Evolutionary conservation across 2,888 invertebrate species (phyloP).

Genomic region (Helobdella robusta): DNA sequence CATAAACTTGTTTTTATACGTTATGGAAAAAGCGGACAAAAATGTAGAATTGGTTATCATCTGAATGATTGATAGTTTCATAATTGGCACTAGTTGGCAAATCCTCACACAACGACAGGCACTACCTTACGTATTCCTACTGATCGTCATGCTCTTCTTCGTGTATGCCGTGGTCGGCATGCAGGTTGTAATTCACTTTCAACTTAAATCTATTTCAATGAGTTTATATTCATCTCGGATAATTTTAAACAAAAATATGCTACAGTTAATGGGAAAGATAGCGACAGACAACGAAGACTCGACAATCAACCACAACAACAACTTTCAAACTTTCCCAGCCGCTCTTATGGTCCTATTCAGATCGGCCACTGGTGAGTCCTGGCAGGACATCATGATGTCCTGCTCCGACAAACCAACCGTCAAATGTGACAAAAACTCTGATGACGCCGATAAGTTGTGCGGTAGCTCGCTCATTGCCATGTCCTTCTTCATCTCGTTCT

Average conservation of each 20-base stretch:
- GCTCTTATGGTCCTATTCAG: constrained; percentile 87
- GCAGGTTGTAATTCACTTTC: constrained; percentile 63
- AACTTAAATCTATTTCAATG: not conserved
- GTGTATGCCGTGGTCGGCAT: constrained; percentile 99
- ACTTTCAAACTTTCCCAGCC: constrained; percentile 96
- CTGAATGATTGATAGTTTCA: too few species aligned
- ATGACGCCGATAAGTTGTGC: constrained; percentile 54
- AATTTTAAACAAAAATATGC: not conserved
- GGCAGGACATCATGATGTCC: constrained; percentile 98
- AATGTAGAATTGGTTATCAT: too few species aligned
- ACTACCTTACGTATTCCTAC: constrained; percentile 89
- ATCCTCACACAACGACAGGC: too few species aligned
- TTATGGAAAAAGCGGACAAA: too few species aligned
- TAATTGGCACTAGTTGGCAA: too few species aligned
- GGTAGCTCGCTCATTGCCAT: constrained; percentile 90
- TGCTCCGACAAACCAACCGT: constrained; percentile 57
- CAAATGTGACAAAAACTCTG: constrained; percentile 49
- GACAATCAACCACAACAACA: constrained; percentile 85
- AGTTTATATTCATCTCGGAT: not conserved
- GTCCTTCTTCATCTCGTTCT: constrained; percentile 99
- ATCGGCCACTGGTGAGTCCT: constrained; percentile 73
- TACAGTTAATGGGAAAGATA: constrained; percentile 90
- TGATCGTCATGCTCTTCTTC: constrained; percentile 97
- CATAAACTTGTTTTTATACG: too few species aligned
- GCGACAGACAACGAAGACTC: constrained; percentile 64